Conservation (phyloP, 2,888 invertebrate species). For the Hesperia comma region DNA sequence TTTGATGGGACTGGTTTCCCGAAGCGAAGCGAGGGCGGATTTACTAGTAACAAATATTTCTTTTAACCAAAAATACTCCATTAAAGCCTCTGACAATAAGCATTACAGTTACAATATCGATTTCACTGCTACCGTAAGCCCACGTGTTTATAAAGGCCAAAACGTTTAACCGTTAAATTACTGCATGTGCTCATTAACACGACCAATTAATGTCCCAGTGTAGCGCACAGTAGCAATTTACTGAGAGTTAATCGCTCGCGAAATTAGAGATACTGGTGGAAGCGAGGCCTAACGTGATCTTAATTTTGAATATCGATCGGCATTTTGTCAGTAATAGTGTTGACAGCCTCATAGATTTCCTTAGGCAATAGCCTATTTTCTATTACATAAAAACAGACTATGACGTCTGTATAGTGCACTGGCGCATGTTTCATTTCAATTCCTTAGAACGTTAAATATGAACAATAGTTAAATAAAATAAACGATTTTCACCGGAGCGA, state of each 20-base stretch:
- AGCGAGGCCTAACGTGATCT: constrained; percentile 8
- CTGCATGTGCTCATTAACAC: constrained; percentile 14
- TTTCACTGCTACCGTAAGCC: neutral
- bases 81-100: neutral
- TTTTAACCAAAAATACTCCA: too few species aligned
- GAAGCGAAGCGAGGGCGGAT: too few species aligned
- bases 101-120: neutral
- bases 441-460: too few species aligned
- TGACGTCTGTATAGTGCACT: too few species aligned
- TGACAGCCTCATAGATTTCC: too few species aligned
- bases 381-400: too few species aligned
- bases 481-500: too few species aligned
- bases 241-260: constrained; percentile 45
- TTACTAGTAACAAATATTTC: too few species aligned
- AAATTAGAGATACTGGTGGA: constrained; percentile 41
- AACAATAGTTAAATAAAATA: too few species aligned
- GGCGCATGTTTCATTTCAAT: too few species aligned
- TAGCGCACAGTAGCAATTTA: constrained; percentile 38
- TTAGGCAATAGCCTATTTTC: too few species aligned
- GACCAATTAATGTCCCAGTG: constrained; percentile 13
- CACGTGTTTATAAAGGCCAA: neutral
- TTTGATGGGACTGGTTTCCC: too few species aligned
- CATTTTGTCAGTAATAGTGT: neutral
- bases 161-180: constrained; percentile 17
- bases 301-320: constrained; percentile 1